Conservation (phyloP, 2,113 vertebrate species). For the Corydoras maculifer region DNA sequence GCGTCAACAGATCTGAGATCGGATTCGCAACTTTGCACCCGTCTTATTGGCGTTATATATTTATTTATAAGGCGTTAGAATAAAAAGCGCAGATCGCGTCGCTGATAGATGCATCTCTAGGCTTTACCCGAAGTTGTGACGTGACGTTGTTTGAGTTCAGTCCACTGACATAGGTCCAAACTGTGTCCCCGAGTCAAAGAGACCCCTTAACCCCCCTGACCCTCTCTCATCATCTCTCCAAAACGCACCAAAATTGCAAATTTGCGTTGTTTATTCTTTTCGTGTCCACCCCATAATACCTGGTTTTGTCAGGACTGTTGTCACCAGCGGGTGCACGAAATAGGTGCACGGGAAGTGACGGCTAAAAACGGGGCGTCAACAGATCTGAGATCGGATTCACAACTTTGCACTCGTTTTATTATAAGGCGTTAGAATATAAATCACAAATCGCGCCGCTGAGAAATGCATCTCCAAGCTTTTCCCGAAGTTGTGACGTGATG, state of each 20-base stretch:
- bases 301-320: constrained; percentile 5
- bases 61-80: too few relatives aligned
- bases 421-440: too few relatives aligned
- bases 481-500: too few relatives aligned
- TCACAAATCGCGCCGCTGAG: too few relatives aligned
- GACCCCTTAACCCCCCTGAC: constrained; percentile 38
- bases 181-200: background rate
- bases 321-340: constrained; percentile 2
- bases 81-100: too few relatives aligned
- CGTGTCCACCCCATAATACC: background rate
- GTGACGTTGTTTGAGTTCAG: too few relatives aligned
- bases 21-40: constrained; percentile 23
- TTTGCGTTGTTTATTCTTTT: background rate
- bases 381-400: constrained; percentile 24
- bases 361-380: constrained; percentile 5
- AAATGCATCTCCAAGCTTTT: too few relatives aligned
- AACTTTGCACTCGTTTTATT: constrained; percentile 9
- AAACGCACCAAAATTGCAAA: constrained; percentile 42
- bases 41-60: too few relatives aligned
- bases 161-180: too few relatives aligned
- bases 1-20: constrained; percentile 18
- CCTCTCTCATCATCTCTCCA: constrained; percentile 31
- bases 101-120: too few relatives aligned
- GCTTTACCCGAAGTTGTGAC: too few relatives aligned
- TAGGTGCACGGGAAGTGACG: background rate